Conservation (phyloP, 2,797 vertebrate genomes). For the Garrulus glandarius region DNA sequence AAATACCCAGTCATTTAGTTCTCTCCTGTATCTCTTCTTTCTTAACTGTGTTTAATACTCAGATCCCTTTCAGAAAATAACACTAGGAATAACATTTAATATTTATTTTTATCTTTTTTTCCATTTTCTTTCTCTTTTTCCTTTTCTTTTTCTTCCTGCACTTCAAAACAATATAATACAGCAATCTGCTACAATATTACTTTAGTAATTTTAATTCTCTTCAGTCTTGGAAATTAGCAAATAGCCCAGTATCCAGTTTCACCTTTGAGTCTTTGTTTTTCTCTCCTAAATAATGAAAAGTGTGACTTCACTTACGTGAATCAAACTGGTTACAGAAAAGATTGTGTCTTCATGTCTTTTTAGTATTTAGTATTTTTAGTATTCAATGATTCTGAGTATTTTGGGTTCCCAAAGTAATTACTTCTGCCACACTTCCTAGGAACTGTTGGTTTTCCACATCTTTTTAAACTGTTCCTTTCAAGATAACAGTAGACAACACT, state of each 20-base stretch:
- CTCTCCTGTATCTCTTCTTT: background rate
- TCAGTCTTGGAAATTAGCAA: background rate
- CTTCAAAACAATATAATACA: background rate
- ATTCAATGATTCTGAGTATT: background rate
- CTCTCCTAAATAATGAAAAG: background rate
- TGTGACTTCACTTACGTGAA: background rate
- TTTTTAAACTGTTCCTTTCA: background rate
- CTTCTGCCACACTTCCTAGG: background rate
- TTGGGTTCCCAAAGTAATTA: background rate
- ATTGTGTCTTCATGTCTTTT: background rate
- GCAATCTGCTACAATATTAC: background rate
- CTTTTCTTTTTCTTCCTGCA: background rate
- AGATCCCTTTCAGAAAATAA: background rate
- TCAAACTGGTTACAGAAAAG: background rate
- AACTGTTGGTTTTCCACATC: background rate
- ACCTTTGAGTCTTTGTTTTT: background rate
- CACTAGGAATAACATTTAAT: background rate
- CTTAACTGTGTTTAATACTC: background rate
- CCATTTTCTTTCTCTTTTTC: background rate
- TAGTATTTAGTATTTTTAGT: background rate
- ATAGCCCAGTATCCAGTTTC: background rate
- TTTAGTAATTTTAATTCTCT: background rate
- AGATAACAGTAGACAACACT: background rate
- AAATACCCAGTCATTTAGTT: background rate
- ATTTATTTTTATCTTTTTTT: too few species aligned